These are phyloP conservation scores for Mesodorylaimus sp. DNA, from an alignment of 2,888 invertebrate species.

Conservation along the genomic window DNA sequence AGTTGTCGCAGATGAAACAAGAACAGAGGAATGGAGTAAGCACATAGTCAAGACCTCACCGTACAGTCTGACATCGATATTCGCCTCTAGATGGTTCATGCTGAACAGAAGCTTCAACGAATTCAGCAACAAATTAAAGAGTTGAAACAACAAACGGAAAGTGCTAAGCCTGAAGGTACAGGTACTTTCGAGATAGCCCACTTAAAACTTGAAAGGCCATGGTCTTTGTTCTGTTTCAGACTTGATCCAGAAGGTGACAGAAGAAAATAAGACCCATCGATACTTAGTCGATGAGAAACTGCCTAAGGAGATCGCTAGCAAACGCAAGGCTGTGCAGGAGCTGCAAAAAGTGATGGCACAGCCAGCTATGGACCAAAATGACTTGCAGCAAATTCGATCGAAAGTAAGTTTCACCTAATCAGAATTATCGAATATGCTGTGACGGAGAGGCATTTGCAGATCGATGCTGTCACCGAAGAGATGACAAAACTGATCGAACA, in stretches of 20 bases:
- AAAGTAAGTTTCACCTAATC: conserved; percentile 37
- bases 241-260: conserved; percentile 51
- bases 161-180: conserved; percentile 44
- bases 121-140: conserved; percentile 50
- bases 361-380: conserved; percentile 46
- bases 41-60: neutral
- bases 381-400: conserved; percentile 45
- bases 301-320: conserved; percentile 48
- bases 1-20: conserved; percentile 41
- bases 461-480: conserved; percentile 40
- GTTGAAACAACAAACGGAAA: conserved; percentile 40
- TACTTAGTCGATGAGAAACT: conserved; percentile 60
- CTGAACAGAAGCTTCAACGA: conserved; percentile 41
- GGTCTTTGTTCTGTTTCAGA: conserved; percentile 27
- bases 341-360: conserved; percentile 49
- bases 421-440: conserved; percentile 33
- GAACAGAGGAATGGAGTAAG: conserved; percentile 39
- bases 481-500: conserved; percentile 54
- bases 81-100: conserved; percentile 33
- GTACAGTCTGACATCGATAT: neutral
- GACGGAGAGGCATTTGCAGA: conserved; percentile 26
- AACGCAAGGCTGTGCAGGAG: conserved; percentile 48
- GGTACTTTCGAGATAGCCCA: too few relatives aligned
- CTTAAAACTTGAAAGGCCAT: neutral
- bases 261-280: conserved; percentile 53